These are phyloP conservation scores for Escarpia spicata DNA, from an alignment of 2,888 invertebrate genomes.

Conservation along the genomic window DNA sequence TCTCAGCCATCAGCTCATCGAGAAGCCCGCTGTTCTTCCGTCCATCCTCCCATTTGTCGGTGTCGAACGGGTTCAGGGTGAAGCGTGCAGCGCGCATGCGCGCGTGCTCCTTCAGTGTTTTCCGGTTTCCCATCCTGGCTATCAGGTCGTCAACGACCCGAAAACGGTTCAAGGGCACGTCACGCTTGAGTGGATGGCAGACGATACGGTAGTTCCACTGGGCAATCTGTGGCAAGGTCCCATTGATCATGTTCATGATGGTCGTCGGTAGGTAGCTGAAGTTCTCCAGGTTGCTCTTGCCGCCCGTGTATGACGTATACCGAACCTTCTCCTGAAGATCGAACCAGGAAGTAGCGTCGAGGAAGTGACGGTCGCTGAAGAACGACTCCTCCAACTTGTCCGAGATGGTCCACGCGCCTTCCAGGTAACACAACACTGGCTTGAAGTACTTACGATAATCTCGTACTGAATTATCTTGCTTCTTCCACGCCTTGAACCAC, in stretches of 20 bases:
- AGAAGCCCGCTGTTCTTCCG: slow-evolving; percentile 37
- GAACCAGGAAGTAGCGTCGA: slow-evolving; percentile 50
- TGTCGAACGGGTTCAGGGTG: slow-evolving; percentile 17
- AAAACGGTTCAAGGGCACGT: slow-evolving; percentile 35
- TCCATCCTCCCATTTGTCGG: neutral
- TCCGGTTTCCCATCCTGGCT: slow-evolving; percentile 36
- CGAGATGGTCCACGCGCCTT: slow-evolving; percentile 53
- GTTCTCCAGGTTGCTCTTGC: slow-evolving; percentile 49
- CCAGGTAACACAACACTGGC: slow-evolving; percentile 54
- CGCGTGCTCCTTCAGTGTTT: slow-evolving; percentile 33
- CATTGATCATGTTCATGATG: slow-evolving; percentile 44
- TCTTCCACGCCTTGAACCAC: slow-evolving; percentile 55
- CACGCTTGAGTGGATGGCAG: slow-evolving; percentile 45
- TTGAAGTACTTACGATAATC: slow-evolving; percentile 55
- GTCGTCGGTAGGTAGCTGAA: slow-evolving; percentile 54
- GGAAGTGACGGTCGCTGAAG: slow-evolving; percentile 53
- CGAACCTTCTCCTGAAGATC: slow-evolving; percentile 50
- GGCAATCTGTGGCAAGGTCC: slow-evolving; percentile 25
- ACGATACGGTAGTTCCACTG: slow-evolving; percentile 47
- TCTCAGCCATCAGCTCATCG: slow-evolving; percentile 47
- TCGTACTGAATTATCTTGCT: slow-evolving; percentile 45
- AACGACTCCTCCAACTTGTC: slow-evolving; percentile 52
- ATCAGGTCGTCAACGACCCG: slow-evolving; percentile 48
- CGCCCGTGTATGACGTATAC: slow-evolving; percentile 49
- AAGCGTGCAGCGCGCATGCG: slow-evolving; percentile 36